phyloP scores from a whole-genome alignment of 2,797 vertebrate genomes.

The Tapera naevia region DNA sequence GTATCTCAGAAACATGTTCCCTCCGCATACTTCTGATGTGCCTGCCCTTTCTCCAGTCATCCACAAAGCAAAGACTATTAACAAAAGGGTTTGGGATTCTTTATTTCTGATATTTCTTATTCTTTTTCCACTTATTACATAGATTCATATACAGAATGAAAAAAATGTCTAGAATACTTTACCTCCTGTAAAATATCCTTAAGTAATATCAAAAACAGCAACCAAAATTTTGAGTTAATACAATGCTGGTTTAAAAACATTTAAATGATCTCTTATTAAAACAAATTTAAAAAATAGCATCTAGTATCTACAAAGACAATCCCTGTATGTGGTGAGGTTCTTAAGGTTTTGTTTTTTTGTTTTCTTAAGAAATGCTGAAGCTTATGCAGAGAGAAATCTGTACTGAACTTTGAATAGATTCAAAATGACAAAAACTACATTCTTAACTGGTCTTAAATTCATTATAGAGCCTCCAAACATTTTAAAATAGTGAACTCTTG shows the following conservation, averaged over 20 bases:
- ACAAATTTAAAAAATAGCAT: background rate
- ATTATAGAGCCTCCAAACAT: background rate
- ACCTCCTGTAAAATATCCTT: background rate
- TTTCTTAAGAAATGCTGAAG: background rate
- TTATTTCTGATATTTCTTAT: background rate
- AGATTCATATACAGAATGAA: background rate
- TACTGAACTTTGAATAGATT: background rate
- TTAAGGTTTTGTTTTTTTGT: background rate
- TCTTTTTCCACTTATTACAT: background rate
- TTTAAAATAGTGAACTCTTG: background rate
- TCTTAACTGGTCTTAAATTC: background rate
- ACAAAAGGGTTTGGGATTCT: background rate
- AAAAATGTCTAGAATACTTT: background rate
- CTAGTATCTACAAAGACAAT: background rate
- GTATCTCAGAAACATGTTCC: background rate
- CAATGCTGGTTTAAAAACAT: background rate
- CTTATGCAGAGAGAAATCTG: background rate
- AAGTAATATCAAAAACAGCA: background rate
- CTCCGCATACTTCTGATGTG: background rate
- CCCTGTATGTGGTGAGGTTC: background rate
- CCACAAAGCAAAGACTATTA: background rate
- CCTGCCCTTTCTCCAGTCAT: background rate
- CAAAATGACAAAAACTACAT: background rate
- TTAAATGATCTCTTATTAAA: background rate
- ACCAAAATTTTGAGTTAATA: background rate